These are phyloP conservation scores for Cryptomyrus ogoouensis DNA, from an alignment of 2,113 vertebrate genomes.

Conservation along the genomic window DNA sequence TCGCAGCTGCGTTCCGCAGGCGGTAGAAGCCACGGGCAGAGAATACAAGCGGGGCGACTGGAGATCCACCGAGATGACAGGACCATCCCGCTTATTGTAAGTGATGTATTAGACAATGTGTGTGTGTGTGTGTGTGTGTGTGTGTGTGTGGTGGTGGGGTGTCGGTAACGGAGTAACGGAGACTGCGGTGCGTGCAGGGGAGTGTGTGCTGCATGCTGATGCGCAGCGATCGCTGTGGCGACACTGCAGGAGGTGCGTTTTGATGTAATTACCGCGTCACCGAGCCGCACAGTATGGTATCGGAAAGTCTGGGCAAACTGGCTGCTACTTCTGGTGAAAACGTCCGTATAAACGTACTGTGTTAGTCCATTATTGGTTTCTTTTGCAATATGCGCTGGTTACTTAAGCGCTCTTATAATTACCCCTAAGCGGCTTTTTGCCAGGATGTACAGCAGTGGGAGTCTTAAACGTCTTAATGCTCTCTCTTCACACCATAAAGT, in stretches of 20 bases:
- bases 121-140: no score
- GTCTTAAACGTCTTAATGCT: not conserved
- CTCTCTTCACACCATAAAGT: not conserved
- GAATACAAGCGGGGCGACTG: slow-evolving; percentile 59
- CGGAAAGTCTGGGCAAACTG: not conserved
- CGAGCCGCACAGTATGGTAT: not conserved
- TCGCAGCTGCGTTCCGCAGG: slow-evolving; percentile 49
- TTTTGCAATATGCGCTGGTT: not conserved
- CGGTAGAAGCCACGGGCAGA: slow-evolving; percentile 56
- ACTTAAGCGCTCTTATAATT: slow-evolving; percentile 7
- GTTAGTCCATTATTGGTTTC: not conserved
- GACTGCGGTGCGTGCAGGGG: slow-evolving; percentile 26
- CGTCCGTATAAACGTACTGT: not conserved
- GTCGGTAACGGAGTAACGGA: not conserved
- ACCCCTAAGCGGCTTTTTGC: slow-evolving; percentile 28
- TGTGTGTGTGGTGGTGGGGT: not conserved
- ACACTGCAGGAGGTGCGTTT: slow-evolving; percentile 34
- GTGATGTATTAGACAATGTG: slow-evolving; percentile 40
- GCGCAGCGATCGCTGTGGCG: slow-evolving; percentile 19
- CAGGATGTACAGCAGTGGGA: not conserved
- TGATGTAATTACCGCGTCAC: slow-evolving; percentile 1
- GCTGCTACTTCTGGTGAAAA: not conserved
- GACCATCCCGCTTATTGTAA: slow-evolving; percentile 83
- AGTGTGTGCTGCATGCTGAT: slow-evolving; percentile 53
- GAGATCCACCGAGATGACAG: slow-evolving; percentile 81